Conservation (phyloP, 2,113 vertebrate species). For the Neogobius melanostomus region DNA sequence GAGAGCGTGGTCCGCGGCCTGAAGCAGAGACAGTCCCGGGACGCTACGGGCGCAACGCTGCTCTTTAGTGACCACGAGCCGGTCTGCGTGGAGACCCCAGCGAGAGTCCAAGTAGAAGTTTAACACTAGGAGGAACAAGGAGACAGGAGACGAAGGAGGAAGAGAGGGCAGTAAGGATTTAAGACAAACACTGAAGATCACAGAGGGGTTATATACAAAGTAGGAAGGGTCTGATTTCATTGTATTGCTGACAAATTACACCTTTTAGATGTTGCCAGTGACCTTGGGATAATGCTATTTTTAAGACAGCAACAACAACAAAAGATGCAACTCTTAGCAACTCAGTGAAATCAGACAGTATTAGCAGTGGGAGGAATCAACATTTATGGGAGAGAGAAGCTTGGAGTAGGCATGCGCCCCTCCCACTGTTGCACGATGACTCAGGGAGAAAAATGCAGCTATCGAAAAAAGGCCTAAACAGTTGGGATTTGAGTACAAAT, state of each 20-base stretch:
- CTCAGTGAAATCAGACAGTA: conserved; percentile 8
- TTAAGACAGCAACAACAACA: background rate
- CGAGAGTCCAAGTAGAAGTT: conserved; percentile 96
- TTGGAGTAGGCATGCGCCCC: conserved; percentile 59
- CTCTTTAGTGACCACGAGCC: conserved; percentile 94
- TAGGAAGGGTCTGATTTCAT: background rate
- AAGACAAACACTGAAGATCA: conserved; percentile 24
- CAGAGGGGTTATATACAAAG: conserved; percentile 9
- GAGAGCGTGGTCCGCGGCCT: conserved; percentile 86
- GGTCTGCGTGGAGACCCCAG: conserved; percentile 91
- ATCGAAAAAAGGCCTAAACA: conserved; percentile 31
- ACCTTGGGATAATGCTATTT: too few relatives aligned
- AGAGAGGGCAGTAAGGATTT: conserved; percentile 14
- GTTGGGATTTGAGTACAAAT: conserved; percentile 18
- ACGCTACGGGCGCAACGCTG: conserved; percentile 91
- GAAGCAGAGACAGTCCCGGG: conserved; percentile 85
- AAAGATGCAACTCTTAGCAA: background rate
- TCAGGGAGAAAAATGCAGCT: conserved; percentile 45
- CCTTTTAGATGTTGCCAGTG: background rate
- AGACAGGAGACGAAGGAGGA: background rate
- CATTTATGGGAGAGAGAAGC: conserved; percentile 17
- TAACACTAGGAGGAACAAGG: conserved; percentile 77
- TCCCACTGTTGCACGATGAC: conserved; percentile 42
- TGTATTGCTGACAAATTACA: background rate
- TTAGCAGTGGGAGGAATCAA: conserved; percentile 17